Evolutionary conservation across 2,797 vertebrate genomes (phyloP).

Genomic region (Enteromius fasciolatus): DNA sequence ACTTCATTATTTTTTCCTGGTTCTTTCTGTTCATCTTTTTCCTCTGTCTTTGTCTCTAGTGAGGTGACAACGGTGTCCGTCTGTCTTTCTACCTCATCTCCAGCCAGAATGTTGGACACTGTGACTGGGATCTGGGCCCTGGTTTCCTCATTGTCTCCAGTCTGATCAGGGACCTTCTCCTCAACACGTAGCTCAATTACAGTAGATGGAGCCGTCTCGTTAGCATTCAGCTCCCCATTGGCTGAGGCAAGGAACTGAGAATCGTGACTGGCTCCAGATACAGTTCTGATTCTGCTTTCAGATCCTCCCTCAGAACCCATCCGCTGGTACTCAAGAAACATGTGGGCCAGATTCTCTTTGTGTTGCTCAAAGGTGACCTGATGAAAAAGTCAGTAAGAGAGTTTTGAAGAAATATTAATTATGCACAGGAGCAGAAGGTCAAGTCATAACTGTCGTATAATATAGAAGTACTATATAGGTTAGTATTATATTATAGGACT

Average conservation of each 20-base stretch:
- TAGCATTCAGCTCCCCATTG: slow-evolving; percentile 61
- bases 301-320: slow-evolving; percentile 70
- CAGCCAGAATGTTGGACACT: slow-evolving; percentile 74
- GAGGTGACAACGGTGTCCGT: background rate
- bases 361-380: slow-evolving; percentile 97
- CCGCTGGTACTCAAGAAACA: slow-evolving; percentile 88
- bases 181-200: slow-evolving; percentile 78
- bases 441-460: background rate
- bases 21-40: slow-evolving; percentile 30
- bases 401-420: background rate
- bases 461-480: background rate
- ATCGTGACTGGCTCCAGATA: slow-evolving; percentile 78
- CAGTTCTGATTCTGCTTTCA: slow-evolving; percentile 73
- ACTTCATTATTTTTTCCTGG: background rate
- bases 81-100: slow-evolving; percentile 53
- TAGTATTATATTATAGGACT: background rate
- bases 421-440: background rate
- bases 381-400: slow-evolving; percentile 4
- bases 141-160: slow-evolving; percentile 48
- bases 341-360: slow-evolving; percentile 87
- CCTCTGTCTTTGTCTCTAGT: background rate
- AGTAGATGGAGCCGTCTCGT: slow-evolving; percentile 75
- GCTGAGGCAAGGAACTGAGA: slow-evolving; percentile 64
- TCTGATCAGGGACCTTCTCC: slow-evolving; percentile 45
- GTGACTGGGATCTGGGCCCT: slow-evolving; percentile 59